phyloP scores from a whole-genome alignment of 1,140 invertebrate species.

The Bombyx mandarina region DNA sequence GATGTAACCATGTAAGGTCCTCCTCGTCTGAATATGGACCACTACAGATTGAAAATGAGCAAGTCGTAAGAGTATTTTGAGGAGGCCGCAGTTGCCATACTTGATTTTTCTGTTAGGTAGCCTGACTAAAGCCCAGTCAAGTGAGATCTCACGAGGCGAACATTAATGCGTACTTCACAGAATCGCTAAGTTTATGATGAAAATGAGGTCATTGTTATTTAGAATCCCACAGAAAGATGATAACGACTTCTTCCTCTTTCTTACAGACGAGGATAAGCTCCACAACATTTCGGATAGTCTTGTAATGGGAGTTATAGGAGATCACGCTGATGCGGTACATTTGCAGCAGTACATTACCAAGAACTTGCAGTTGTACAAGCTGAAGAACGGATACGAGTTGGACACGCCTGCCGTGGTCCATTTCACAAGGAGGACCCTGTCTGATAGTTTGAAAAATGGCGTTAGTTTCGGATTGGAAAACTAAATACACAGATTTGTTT shows the following conservation, averaged over 20 bases:
- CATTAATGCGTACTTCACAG: no score
- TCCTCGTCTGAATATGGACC: no score
- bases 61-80: no score
- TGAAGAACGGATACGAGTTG: slow-evolving; percentile 96
- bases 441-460: slow-evolving; percentile 87
- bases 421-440: slow-evolving; percentile 92
- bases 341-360: slow-evolving; percentile 97
- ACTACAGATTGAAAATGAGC: no score
- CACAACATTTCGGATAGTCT: slow-evolving; percentile 88
- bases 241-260: not conserved
- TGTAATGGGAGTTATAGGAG: slow-evolving; percentile 91
- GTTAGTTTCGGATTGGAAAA: slow-evolving; percentile 49
- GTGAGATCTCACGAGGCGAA: no score
- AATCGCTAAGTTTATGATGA: no score
- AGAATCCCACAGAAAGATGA: not conserved
- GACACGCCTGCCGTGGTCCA: slow-evolving; percentile 89
- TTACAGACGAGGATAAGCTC: slow-evolving; percentile 94
- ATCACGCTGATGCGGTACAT: slow-evolving; percentile 93
- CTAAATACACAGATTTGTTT: no score
- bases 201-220: not conserved
- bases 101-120: no score
- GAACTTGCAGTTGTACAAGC: slow-evolving; percentile 97
- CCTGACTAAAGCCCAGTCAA: no score
- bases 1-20: no score
- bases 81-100: no score